These are phyloP conservation scores for Erithacus rubecula DNA, from an alignment of 2,797 vertebrate genomes.

Conservation along the genomic window DNA sequence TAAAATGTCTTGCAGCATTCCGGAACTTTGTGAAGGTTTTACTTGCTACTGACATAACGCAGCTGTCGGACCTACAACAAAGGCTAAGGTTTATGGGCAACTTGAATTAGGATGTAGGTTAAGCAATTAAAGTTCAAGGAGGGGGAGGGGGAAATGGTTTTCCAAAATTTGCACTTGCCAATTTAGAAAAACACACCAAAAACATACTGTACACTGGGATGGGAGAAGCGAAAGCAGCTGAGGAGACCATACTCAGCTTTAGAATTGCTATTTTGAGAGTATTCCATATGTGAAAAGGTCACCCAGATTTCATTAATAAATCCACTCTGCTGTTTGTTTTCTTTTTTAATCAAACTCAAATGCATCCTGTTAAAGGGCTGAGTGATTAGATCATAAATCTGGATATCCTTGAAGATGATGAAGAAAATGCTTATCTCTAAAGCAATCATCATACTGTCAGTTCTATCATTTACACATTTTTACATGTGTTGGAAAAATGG, in stretches of 20 bases:
- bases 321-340: constrained; percentile 77
- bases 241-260: constrained; percentile 1
- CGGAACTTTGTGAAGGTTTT: constrained; percentile 93
- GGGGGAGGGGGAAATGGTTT: constrained; percentile 69
- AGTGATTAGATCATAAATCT: constrained; percentile 93
- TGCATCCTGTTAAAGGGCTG: constrained; percentile 86
- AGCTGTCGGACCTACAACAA: constrained; percentile 95
- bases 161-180: constrained; percentile 49
- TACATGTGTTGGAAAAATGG: constrained; percentile 80
- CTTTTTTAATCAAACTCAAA: constrained; percentile 88
- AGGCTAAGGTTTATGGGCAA: constrained; percentile 90
- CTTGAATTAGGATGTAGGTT: constrained; percentile 97
- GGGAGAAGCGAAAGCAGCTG: neutral
- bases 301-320: constrained; percentile 83
- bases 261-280: constrained; percentile 55
- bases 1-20: constrained; percentile 97
- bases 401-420: constrained; percentile 89
- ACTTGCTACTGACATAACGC: constrained; percentile 96
- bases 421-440: constrained; percentile 92
- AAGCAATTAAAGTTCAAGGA: constrained; percentile 93
- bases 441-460: constrained; percentile 89
- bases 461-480: constrained; percentile 86
- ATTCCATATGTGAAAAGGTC: constrained; percentile 81
- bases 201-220: neutral
- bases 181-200: constrained; percentile 17